Base-by-base conservation (phyloP, 2,797 vertebrate genomes). In the Merluccius polli region DNA sequence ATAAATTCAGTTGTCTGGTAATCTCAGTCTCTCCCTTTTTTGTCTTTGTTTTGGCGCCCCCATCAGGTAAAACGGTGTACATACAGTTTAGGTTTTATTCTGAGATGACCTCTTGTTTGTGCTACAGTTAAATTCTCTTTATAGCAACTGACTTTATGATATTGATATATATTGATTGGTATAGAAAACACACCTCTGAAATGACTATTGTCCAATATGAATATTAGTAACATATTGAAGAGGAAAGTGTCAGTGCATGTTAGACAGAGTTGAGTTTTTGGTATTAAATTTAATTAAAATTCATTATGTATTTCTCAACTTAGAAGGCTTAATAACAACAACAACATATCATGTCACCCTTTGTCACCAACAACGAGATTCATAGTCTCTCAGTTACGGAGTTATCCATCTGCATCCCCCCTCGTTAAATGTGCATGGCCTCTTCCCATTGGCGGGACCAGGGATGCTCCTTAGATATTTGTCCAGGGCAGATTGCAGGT, bases 1-100 rank as follows among this genome's bases (percentile, higher is more conserved):
- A 90, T 88, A 89, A 91, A 88, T 82, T 73, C 76, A 84, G 33
- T 85, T 86, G 80, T 89, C 77, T 87, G 85, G 87, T 90, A 89
- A 86, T 78, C 35, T 79, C 81, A 81, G 80, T 59, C 36, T 82
- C 59, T 31, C 35, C 29, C 29, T 38, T 32, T 72, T 76, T 76
- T 77, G 79, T 75, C 18, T 73, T 78, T 4, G 70, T 74, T 86
- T 65, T 91, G 81, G 89, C 75, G 78, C 89, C 91, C 84, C 76
- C 88, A 29, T 78, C 83, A 81, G 92, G 86, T 79, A 33, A 70
- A 76, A 77, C 36, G 8, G 41, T 75, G 71, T 9, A 69, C 9
- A 27, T 52, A 75, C 70, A 75, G 24, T 70, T 65, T 29, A 31
- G 27, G 18, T 65, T 35, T 65, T 65, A 65, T 41, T 32, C 27